Conservation (phyloP, 2,797 vertebrate genomes). For the Melopsittacus undulatus region DNA sequence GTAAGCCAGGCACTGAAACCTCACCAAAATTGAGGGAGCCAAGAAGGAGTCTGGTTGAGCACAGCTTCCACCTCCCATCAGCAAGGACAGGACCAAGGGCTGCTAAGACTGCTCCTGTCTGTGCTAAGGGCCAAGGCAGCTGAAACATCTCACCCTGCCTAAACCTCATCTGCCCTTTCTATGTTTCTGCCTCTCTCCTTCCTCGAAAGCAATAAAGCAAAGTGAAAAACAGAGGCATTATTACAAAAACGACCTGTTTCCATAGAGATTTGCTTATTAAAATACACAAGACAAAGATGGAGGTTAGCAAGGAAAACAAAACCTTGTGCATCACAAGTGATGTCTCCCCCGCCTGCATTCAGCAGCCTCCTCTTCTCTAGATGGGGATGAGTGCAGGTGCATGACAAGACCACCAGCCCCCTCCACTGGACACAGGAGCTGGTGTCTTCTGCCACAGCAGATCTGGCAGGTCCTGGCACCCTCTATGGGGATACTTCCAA, state of each 20-base stretch:
- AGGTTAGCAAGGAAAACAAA: neutral
- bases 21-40: neutral
- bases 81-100: neutral
- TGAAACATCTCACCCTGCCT: neutral
- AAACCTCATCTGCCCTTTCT: slow-evolving; percentile 15
- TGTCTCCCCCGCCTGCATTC: fast-evolving
- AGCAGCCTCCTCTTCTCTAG: neutral
- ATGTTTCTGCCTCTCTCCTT: slow-evolving; percentile 5
- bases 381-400: fast-evolving
- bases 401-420: neutral
- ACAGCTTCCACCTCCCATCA: neutral
- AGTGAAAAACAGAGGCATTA: slow-evolving; percentile 18
- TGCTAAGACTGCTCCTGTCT: neutral
- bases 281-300: neutral
- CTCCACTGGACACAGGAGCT: neutral
- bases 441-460: fast-evolving
- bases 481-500: neutral
- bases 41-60: neutral
- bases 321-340: neutral
- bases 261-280: slow-evolving; percentile 62
- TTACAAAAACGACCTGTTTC: slow-evolving; percentile 47
- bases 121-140: neutral
- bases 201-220: slow-evolving; percentile 2
- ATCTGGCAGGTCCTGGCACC: neutral
- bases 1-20: neutral